These are phyloP conservation scores for Chondrosia reniformis DNA, from an alignment of 37 sponge, comb jelly and placozoan genomes.

Conservation along the genomic window DNA sequence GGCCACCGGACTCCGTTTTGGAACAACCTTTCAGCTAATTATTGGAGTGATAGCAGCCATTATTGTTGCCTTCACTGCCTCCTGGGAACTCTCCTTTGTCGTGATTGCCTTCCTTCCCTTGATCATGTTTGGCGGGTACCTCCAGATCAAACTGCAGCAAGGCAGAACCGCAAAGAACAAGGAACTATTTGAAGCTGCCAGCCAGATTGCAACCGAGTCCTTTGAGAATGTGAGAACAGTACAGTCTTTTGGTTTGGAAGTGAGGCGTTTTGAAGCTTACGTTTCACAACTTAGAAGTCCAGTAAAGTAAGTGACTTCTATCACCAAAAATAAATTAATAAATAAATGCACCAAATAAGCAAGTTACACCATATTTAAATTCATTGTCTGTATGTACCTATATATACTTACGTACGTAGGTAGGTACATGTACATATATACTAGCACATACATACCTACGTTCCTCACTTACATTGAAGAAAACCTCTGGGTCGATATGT, in stretches of 20 bases:
- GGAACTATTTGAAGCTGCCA: constrained; percentile 41
- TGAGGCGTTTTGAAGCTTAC: constrained; percentile 34
- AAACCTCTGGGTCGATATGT: neutral
- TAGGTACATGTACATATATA: neutral
- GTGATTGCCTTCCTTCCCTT: constrained; percentile 53
- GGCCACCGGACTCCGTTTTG: constrained; percentile 78
- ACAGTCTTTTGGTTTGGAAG: constrained; percentile 56
- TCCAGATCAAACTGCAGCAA: constrained; percentile 53
- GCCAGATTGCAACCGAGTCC: constrained; percentile 59
- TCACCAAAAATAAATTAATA: too few relatives aligned
- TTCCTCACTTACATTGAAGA: neutral
- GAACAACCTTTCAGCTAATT: constrained; percentile 46
- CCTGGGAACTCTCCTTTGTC: constrained; percentile 82
- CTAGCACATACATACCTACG: too few relatives aligned
- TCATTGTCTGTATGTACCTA: neutral
- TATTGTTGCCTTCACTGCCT: constrained; percentile 56
- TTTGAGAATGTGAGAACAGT: constrained; percentile 83
- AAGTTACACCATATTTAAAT: too few relatives aligned
- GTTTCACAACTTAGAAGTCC: constrained; percentile 24
- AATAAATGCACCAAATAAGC: too few relatives aligned
- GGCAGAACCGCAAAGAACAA: constrained; percentile 71
- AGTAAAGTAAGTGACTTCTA: constrained; percentile 42
- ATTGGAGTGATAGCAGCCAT: constrained; percentile 60
- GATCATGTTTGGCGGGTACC: constrained; percentile 33
- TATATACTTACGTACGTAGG: neutral